Conservation (phyloP, 2,797 vertebrate species). For the Hirundo rustica region DNA sequence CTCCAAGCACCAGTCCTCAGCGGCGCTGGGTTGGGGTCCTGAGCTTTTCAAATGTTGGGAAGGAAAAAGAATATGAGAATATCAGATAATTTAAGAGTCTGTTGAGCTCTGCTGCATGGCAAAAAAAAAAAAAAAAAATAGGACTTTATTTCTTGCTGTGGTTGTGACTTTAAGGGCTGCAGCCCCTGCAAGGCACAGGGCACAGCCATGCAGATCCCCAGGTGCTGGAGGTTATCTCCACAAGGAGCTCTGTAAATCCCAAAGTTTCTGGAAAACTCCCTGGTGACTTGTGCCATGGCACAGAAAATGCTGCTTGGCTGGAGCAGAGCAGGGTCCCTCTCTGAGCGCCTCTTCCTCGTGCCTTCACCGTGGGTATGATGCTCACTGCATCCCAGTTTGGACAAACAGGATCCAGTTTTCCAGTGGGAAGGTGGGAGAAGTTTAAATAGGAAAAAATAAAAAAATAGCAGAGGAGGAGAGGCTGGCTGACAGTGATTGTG, state of each 20-base stretch:
- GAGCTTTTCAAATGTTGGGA: neutral
- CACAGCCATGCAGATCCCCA: neutral
- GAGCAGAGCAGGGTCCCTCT: neutral
- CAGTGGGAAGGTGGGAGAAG: neutral
- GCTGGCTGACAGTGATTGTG: neutral
- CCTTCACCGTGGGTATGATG: accelerated
- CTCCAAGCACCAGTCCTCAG: neutral
- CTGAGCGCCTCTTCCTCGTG: accelerated
- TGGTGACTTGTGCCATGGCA: neutral
- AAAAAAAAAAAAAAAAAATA: no score
- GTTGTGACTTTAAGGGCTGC: neutral
- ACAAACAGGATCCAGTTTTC: neutral
- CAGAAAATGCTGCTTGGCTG: neutral
- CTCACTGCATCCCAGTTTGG: neutral
- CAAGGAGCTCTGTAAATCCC: neutral
- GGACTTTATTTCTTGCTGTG: neutral
- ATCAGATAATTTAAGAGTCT: neutral
- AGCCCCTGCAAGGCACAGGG: neutral
- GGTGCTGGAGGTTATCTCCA: neutral
- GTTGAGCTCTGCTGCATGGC: neutral
- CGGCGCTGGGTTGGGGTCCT: accelerated
- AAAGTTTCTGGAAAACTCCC: neutral
- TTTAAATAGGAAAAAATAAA: neutral
- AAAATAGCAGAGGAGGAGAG: neutral
- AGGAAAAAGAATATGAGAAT: neutral